phyloP scores from a whole-genome alignment of 2,113 vertebrate species.

The Todiramphus saurophagus region DNA sequence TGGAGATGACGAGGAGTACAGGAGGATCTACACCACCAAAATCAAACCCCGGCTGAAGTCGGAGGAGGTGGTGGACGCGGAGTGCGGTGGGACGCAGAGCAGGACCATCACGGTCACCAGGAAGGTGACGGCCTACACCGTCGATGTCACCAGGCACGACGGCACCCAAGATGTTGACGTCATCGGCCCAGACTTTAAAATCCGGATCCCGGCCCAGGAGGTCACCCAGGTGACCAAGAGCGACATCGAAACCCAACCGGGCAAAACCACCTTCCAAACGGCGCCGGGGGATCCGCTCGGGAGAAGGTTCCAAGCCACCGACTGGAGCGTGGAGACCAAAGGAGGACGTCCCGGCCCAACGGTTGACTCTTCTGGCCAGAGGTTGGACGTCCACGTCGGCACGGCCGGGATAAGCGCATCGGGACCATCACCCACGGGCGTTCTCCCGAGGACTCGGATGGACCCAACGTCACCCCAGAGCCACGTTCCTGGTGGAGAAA shows the following conservation, averaged over 20 bases:
- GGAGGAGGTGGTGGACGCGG: slow-evolving; percentile 83
- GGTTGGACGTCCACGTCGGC: neutral
- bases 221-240: slow-evolving; percentile 52
- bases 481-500: neutral
- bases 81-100: slow-evolving; percentile 85
- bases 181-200: slow-evolving; percentile 79
- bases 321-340: neutral
- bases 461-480: too few species aligned
- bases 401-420: too few species aligned
- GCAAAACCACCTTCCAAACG: slow-evolving; percentile 38
- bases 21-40: too few species aligned
- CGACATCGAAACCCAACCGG: slow-evolving; percentile 37
- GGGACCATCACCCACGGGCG: too few species aligned
- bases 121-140: slow-evolving; percentile 91
- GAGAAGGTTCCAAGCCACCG: neutral
- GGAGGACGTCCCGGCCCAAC: neutral
- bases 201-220: slow-evolving; percentile 73
- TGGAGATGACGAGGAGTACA: too few species aligned
- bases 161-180: slow-evolving; percentile 77
- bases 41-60: slow-evolving; percentile 75
- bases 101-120: slow-evolving; percentile 92
- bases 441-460: too few species aligned
- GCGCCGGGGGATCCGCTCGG: neutral
- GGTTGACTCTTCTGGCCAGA: neutral
- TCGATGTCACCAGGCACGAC: slow-evolving; percentile 82